Base-by-base conservation (phyloP, 2,113 vertebrate species). In the Procapra przewalskii region DNA sequence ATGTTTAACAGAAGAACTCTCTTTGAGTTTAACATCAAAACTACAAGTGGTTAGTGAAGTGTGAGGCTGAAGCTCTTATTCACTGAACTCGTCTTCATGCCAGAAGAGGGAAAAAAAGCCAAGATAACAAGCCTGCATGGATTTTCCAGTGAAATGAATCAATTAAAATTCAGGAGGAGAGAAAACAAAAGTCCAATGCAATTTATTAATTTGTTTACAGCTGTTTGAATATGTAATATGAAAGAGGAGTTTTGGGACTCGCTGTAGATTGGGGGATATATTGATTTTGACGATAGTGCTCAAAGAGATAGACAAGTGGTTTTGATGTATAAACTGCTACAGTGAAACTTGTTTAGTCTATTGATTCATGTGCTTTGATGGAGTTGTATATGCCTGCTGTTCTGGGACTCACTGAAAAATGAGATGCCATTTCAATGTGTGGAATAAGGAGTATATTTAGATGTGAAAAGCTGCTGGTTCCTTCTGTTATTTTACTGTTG, bases 151-250 rank as follows among this genome's bases (percentile, higher is more conserved):
- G 50, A 43, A 91, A 88, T 1, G 60, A 98, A 98, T 98, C 94
- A 94, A 97, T 97, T 79, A 96, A 43, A 92, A 97, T 98, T 98
- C 97, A 83, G 85, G 97, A 98, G 48, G 84, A 97, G 90, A 95
- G 87, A 81, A 96, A 97, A 96, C 82, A 93, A 90, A 97, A 97
- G 96, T 97, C 97, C 97, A 95, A 77, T 96, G 96, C 97, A 98
- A 97, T 94, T 91, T 98, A 96, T 98, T 97, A 97, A 97, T 98
- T 96, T 96, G 96, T 97, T 97, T 98, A 89, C 95, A 98, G 45
- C 64, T 88, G 60, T 97, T 97, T 96, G 60, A 96, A 97, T 95
- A 82, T 95, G 64, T 79, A 98, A 71, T 96, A 94, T 97, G 95
- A 96, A 82, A 57, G 36, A 36, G 57, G 45, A 59, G 81, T 92